phyloP scores from a whole-genome alignment of 2,797 vertebrate genomes.

The Protonibea diacanthus region DNA sequence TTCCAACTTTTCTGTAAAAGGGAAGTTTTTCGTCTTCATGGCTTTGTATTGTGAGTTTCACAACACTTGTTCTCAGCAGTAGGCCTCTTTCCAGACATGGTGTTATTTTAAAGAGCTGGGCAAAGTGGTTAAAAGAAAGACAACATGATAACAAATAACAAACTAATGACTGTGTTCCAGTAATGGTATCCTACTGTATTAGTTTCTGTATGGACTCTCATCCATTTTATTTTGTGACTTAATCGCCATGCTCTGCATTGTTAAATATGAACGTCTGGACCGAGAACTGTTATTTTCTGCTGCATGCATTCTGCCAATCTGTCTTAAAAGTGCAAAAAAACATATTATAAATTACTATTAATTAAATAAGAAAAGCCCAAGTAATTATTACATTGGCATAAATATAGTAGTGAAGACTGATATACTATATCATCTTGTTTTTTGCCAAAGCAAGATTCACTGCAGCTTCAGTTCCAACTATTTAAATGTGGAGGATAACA shows the following conservation, averaged over 20 bases:
- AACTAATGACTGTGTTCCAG: background rate
- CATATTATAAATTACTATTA: background rate
- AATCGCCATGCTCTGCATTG: background rate
- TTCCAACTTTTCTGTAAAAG: background rate
- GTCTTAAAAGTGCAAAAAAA: background rate
- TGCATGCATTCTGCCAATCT: background rate
- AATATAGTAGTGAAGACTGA: background rate
- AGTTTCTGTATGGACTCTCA: background rate
- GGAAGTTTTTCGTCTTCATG: background rate
- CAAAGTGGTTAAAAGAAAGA: conserved; percentile 16
- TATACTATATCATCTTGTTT: too few relatives aligned
- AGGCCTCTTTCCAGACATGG: background rate
- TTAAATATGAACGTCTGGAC: background rate
- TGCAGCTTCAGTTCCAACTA: too few relatives aligned
- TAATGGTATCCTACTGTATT: background rate
- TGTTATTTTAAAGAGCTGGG: background rate
- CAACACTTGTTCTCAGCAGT: background rate
- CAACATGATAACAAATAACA: background rate
- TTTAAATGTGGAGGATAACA: background rate
- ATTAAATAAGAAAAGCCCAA: background rate
- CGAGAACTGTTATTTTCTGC: background rate
- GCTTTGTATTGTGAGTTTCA: conserved; percentile 4
- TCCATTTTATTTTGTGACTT: background rate
- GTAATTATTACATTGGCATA: background rate
- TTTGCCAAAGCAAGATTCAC: too few relatives aligned